Percentiles rank a stretch among this genome's conserved stretches.
Evolutionary conservation across 1,140 invertebrate species (phyloP).

Genomic region (Fopius arisanus): DNA sequence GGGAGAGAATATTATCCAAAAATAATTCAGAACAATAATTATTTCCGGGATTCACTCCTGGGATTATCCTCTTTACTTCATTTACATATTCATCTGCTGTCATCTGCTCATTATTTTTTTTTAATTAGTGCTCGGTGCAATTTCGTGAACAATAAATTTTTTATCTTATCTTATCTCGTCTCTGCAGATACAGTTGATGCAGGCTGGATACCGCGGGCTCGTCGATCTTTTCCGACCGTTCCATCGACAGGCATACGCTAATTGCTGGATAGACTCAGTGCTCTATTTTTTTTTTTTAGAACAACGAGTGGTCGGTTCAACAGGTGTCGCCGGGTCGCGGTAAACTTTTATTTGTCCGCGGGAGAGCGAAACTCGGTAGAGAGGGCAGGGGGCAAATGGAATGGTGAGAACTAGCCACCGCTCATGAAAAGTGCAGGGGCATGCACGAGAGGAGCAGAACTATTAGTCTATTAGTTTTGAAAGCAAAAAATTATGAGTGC

Average conservation of each 20-base stretch:
- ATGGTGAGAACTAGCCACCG: constrained; percentile 29
- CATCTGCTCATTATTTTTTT: too few relatives aligned
- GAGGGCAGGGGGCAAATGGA: constrained; percentile 29
- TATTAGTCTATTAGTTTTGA: constrained; percentile 13
- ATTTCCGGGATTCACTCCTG: too few relatives aligned
- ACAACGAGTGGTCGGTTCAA: constrained; percentile 49
- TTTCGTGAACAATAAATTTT: too few relatives aligned
- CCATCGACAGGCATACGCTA: constrained; percentile 19
- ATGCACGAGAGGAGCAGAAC: constrained; percentile 34
- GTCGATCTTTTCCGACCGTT: background rate
- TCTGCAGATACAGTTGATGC: too few relatives aligned
- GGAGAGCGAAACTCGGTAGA: constrained; percentile 36
- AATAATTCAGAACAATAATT: too few relatives aligned
- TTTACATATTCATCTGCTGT: too few relatives aligned
- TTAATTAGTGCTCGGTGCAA: too few relatives aligned
- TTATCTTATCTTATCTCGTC: too few relatives aligned
- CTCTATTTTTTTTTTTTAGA: background rate
- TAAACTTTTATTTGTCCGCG: constrained; percentile 63
- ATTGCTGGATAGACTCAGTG: background rate
- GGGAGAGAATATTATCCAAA: too few relatives aligned
- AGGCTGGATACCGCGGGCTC: too few relatives aligned
- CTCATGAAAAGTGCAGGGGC: constrained; percentile 31
- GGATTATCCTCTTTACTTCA: too few relatives aligned
- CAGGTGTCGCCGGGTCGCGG: constrained; percentile 61
- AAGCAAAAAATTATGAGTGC: background rate